Conservation (phyloP, 2,113 vertebrate species). For the Sula dactylatra region DNA sequence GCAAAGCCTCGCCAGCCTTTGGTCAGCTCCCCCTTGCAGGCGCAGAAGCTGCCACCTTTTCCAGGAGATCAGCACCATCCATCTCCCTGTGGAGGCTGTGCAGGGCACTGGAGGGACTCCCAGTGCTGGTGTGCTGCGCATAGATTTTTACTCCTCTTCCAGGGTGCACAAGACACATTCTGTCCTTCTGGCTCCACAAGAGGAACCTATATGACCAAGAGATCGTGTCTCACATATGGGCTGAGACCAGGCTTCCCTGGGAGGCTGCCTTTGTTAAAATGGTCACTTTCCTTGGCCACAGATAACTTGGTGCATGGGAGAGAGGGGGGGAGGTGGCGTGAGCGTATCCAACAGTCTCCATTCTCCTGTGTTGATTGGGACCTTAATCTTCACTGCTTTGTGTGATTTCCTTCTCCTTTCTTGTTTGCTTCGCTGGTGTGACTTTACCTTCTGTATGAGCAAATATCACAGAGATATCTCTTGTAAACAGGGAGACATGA, state of each 20-base stretch:
- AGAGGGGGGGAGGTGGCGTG: neutral
- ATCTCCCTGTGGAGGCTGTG: neutral
- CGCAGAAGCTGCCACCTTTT: neutral
- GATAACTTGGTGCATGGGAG: neutral
- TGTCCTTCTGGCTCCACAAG: neutral
- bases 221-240: neutral
- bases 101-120: neutral
- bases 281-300: neutral
- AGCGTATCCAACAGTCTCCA: neutral
- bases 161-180: neutral
- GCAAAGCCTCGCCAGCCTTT: neutral
- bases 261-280: neutral
- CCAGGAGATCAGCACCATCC: neutral
- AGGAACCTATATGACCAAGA: neutral
- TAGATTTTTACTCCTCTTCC: neutral
- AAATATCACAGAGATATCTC: slow-evolving; percentile 52
- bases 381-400: slow-evolving; percentile 23
- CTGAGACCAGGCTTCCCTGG: neutral
- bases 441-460: slow-evolving; percentile 53
- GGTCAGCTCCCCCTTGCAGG: neutral
- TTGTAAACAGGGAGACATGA: slow-evolving; percentile 48
- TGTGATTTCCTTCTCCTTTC: slow-evolving; percentile 40
- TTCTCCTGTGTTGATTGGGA: neutral
- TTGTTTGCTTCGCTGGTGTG: slow-evolving; percentile 39
- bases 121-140: neutral